A percentile compares a stretch with the other conserved stretches of the same genome.
These are phyloP conservation scores for Trichosurus vulpecula DNA, from an alignment of 2,797 vertebrate species.

Conservation along the genomic window DNA sequence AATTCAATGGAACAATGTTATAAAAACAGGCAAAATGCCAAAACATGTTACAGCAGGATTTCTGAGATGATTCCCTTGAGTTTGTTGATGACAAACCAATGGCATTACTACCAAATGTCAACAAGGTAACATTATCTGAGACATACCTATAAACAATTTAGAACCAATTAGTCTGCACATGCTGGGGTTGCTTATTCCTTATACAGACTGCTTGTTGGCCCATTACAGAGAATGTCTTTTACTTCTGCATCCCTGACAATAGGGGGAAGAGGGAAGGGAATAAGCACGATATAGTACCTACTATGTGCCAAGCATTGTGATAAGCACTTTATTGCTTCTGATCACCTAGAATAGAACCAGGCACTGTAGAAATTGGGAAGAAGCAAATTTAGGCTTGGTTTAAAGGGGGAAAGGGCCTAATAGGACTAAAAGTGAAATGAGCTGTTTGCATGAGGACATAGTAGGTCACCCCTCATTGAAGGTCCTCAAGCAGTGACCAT, in stretches of 20 bases:
- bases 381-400: neutral
- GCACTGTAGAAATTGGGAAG: neutral
- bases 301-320: neutral
- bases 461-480: neutral
- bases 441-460: neutral
- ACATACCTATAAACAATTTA: neutral
- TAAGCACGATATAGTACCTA: neutral
- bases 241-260: neutral
- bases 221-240: neutral
- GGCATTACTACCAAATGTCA: neutral
- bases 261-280: neutral
- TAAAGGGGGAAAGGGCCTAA: neutral
- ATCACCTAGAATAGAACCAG: neutral
- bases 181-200: slow-evolving; percentile 2
- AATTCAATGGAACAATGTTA: neutral
- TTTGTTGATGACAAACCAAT: neutral
- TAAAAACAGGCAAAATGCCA: neutral
- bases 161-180: neutral
- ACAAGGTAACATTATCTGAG: neutral
- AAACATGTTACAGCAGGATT: neutral
- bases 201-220: slow-evolving; percentile 16
- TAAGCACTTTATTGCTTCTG: neutral
- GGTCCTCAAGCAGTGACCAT: neutral
- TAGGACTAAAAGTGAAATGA: neutral
- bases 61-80: neutral